A percentile compares a stretch with the other conserved stretches of the same genome.
Evolutionary conservation across 2,113 vertebrate species (phyloP).

Genomic region (Nothobranchius kuhntae): DNA sequence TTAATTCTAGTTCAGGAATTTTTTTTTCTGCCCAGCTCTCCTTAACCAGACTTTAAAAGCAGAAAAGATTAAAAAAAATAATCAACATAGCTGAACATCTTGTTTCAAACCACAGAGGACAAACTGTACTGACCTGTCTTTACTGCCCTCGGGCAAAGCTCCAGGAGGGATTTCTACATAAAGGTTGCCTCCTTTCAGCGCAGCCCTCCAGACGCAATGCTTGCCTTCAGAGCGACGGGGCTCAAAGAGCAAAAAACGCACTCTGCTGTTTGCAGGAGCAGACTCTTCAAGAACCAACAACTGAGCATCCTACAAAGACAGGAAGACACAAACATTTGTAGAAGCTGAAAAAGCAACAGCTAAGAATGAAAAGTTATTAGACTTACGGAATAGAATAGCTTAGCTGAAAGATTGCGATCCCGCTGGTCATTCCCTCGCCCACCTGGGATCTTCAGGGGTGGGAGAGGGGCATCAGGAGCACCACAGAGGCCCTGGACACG

Average conservation of each 20-base stretch:
- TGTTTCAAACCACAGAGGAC: neutral
- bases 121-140: conserved; percentile 86
- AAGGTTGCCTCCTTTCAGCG: conserved; percentile 87
- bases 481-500: conserved; percentile 99
- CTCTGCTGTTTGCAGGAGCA: conserved; percentile 83
- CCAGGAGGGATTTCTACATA: conserved; percentile 93
- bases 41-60: too few species aligned
- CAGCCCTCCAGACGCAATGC: conserved; percentile 88
- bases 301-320: conserved; percentile 85
- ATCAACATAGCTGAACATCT: neutral
- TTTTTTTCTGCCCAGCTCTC: too few species aligned
- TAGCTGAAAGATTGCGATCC: conserved; percentile 99
- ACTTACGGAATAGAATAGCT: conserved; percentile 95
- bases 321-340: too few species aligned
- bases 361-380: neutral
- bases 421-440: conserved; percentile 99
- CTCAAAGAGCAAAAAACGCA: conserved; percentile 91
- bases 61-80: neutral
- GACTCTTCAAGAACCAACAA: conserved; percentile 97
- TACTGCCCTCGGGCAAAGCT: conserved; percentile 94
- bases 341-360: too few species aligned
- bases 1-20: too few species aligned
- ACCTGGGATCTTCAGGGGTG: conserved; percentile 99
- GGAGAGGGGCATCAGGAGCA: conserved; percentile 99
- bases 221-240: conserved; percentile 87